These are phyloP conservation scores for Leptinotarsa undecemlineata DNA, from an alignment of 1,140 invertebrate genomes.

Conservation along the genomic window DNA sequence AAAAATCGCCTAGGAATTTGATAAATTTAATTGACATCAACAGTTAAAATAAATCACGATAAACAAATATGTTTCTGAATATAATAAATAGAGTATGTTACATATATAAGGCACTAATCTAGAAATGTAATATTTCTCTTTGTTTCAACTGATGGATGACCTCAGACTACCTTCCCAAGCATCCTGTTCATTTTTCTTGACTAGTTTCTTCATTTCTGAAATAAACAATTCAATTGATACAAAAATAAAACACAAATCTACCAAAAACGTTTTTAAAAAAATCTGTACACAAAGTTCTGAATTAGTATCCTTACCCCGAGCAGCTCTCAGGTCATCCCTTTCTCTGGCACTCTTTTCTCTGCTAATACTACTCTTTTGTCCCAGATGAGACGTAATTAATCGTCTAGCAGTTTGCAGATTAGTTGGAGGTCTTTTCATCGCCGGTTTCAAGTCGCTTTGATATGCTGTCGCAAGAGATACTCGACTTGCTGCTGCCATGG, in stretches of 20 bases:
- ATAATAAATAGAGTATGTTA: too few species aligned
- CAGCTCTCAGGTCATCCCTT: conserved; percentile 47
- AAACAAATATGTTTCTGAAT: too few species aligned
- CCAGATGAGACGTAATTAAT: conserved; percentile 52
- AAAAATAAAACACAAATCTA: not conserved
- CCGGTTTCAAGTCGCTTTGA: conserved; percentile 50
- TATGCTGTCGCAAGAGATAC: conserved; percentile 43
- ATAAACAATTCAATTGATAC: conserved; percentile 20
- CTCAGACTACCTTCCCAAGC: conserved; percentile 51
- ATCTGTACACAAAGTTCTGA: not conserved
- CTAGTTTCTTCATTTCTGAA: conserved; percentile 47
- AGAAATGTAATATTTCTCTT: not conserved
- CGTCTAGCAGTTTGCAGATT: conserved; percentile 52
- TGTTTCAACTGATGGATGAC: conserved; percentile 32
- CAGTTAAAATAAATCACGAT: too few species aligned
- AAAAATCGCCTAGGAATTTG: too few species aligned
- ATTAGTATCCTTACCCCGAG: conserved; percentile 44
- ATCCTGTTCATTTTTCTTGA: conserved; percentile 50
- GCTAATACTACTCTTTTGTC: conserved; percentile 47
- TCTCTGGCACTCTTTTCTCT: conserved; percentile 51
- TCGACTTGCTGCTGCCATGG: conserved; percentile 46
- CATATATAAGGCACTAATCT: not conserved
- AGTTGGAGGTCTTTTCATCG: conserved; percentile 52
- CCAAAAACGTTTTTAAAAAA: not conserved
- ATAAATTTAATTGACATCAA: too few species aligned